phyloP scores from a whole-genome alignment of 2,113 vertebrate species.

The Grallaria varia region DNA sequence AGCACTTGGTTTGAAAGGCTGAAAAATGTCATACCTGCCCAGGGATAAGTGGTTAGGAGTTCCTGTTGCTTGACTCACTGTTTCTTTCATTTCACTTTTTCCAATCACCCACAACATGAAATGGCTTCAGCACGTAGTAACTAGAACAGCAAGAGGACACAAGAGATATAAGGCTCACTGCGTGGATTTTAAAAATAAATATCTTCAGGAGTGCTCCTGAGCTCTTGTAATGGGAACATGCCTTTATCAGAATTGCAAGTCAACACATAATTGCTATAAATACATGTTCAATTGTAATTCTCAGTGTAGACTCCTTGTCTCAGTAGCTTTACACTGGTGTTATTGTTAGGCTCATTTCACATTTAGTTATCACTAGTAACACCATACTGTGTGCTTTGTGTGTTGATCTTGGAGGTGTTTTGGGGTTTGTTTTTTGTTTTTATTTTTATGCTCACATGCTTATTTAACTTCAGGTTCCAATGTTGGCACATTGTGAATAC shows the following conservation, averaged over 20 bases:
- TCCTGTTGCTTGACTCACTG: background rate
- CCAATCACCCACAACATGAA: background rate
- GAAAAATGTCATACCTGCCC: background rate
- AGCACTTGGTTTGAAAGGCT: background rate
- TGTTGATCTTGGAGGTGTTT: background rate
- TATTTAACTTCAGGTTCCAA: background rate
- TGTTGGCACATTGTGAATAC: background rate
- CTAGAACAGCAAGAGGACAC: background rate
- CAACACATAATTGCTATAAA: background rate
- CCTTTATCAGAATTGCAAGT: background rate
- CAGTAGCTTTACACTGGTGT: background rate
- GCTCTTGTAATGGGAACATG: background rate
- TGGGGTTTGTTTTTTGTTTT: background rate
- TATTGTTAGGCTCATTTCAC: background rate
- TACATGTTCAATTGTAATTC: background rate
- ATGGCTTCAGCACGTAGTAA: background rate
- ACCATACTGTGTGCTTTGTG: rapidly evolving
- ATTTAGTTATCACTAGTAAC: background rate
- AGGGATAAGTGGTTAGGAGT: background rate
- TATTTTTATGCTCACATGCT: background rate
- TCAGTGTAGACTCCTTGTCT: background rate
- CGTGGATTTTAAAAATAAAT: background rate
- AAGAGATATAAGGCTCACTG: background rate
- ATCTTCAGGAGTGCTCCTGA: background rate
- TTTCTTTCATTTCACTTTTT: background rate